Conservation (phyloP, 2,797 vertebrate species). For the Calcarius lapponicus region DNA sequence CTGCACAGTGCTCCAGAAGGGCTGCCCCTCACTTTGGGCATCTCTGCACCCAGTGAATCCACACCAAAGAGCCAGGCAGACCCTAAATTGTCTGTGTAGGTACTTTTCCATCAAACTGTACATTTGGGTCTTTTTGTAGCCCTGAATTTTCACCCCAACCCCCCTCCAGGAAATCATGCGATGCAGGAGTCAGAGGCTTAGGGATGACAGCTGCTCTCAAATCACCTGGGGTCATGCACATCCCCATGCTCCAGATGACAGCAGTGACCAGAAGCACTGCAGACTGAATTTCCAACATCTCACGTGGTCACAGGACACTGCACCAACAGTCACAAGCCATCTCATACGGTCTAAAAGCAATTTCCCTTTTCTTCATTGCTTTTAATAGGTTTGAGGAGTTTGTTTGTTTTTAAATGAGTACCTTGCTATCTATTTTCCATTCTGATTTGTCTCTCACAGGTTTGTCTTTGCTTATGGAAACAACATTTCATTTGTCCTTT, state of each 20-base stretch:
- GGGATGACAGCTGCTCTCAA: neutral
- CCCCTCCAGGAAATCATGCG: neutral
- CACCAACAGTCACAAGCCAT: neutral
- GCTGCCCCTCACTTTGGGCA: neutral
- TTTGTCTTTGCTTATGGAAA: neutral
- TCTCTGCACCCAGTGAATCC: accelerated
- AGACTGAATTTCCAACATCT: neutral
- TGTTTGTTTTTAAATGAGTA: neutral
- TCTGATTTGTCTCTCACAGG: neutral
- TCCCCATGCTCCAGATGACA: neutral
- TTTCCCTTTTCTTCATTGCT: neutral
- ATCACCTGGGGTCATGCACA: neutral
- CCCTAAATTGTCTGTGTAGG: accelerated
- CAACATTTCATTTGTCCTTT: neutral
- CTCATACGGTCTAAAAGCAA: neutral
- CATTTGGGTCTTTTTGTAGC: accelerated
- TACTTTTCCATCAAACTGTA: neutral
- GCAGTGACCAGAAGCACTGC: neutral
- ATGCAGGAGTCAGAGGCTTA: neutral
- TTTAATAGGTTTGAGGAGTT: neutral
- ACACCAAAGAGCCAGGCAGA: neutral
- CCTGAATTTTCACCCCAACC: neutral
- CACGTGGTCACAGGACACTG: neutral
- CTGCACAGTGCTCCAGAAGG: neutral
- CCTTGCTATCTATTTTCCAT: neutral